phyloP scores from a whole-genome alignment of 53 echinoderm and acorn worm genomes.

The Stichopus horrens region DNA sequence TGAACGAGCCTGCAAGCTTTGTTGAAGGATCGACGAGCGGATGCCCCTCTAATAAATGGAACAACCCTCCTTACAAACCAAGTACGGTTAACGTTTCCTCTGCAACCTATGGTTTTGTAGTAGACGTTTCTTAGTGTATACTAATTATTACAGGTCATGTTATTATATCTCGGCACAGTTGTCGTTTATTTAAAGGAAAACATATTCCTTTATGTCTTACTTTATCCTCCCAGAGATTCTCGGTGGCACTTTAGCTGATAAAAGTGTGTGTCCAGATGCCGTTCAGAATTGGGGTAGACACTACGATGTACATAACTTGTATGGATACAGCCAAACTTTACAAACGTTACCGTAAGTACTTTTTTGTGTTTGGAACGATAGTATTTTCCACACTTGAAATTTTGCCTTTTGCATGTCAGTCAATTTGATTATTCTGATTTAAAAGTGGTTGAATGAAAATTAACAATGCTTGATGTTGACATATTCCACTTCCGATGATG shows the following conservation, averaged over 20 bases:
- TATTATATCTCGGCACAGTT: background rate
- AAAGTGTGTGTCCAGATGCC: slow-evolving; percentile 67
- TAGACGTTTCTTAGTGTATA: too few relatives aligned
- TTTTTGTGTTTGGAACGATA: too few relatives aligned
- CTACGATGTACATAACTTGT: slow-evolving; percentile 78
- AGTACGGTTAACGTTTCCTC: slow-evolving; percentile 41
- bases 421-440: too few relatives aligned
- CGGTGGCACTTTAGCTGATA: slow-evolving; percentile 61
- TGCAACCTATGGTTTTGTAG: too few relatives aligned
- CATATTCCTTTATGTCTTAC: background rate
- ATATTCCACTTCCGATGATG: too few relatives aligned
- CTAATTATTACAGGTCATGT: background rate
- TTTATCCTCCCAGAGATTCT: slow-evolving; percentile 2
- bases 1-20: slow-evolving; percentile 85
- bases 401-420: too few relatives aligned
- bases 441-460: too few relatives aligned
- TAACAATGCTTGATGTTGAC: too few relatives aligned
- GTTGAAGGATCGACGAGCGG: slow-evolving; percentile 65
- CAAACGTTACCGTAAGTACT: slow-evolving; percentile 63
- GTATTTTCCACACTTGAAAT: too few relatives aligned
- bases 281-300: slow-evolving; percentile 46
- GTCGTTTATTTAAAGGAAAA: background rate
- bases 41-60: slow-evolving; percentile 57
- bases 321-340: slow-evolving; percentile 63
- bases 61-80: slow-evolving; percentile 70